Evolutionary conservation across 2,113 vertebrate genomes (phyloP).

Genomic region (Neotragus moschatus): DNA sequence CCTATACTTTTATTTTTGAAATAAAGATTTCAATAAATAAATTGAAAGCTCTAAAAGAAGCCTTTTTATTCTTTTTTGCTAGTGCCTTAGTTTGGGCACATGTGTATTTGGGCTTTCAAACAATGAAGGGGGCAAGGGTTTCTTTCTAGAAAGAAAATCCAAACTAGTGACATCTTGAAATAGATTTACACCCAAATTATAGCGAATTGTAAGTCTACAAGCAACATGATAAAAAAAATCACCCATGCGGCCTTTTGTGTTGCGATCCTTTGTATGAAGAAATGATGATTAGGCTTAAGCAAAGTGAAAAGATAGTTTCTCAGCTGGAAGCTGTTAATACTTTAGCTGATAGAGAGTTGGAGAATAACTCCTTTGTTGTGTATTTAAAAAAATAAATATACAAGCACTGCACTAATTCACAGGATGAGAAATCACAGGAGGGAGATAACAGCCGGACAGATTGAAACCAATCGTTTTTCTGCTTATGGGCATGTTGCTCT

Average conservation of each 20-base stretch:
- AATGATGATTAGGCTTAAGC: conserved; percentile 78
- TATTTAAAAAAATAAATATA: conserved; percentile 65
- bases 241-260: conserved; percentile 56
- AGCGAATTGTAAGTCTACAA: conserved; percentile 48
- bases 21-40: not conserved
- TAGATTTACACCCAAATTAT: conserved; percentile 68
- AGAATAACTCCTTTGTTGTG: conserved; percentile 64
- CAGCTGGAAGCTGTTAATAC: conserved; percentile 76
- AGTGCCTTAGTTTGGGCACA: conserved; percentile 21
- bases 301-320: conserved; percentile 78
- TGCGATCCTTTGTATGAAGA: conserved; percentile 64
- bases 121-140: not conserved
- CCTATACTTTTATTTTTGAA: conserved; percentile 7
- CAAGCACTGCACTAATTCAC: conserved; percentile 49
- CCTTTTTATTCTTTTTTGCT: conserved; percentile 41
- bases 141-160: conserved; percentile 59
- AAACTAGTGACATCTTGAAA: conserved; percentile 66
- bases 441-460: conserved; percentile 25
- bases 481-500: conserved; percentile 60
- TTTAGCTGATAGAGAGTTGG: conserved; percentile 70
- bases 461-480: conserved; percentile 59
- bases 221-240: conserved; percentile 59
- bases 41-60: not conserved
- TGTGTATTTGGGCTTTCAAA: conserved; percentile 38
- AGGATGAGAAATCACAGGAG: conserved; percentile 66